These are phyloP conservation scores for Heliornis fulica DNA, from an alignment of 2,113 vertebrate genomes.

Conservation along the genomic window DNA sequence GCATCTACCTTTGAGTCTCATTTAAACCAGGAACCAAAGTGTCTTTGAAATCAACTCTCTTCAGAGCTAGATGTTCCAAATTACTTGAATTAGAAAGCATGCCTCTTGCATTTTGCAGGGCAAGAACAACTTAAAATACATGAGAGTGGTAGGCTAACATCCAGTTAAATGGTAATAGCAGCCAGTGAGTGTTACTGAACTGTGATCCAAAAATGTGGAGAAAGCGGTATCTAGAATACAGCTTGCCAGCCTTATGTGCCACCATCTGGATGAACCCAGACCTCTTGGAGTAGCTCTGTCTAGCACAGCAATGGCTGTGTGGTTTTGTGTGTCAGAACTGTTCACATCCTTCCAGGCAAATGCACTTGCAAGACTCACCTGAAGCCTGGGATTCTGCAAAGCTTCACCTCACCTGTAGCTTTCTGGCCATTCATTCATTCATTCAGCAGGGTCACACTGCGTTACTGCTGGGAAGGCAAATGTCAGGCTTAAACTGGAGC, in stretches of 20 bases:
- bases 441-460: accelerated
- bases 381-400: background rate
- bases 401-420: background rate
- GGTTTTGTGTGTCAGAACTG: background rate
- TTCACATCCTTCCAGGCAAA: background rate
- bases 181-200: background rate
- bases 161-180: background rate
- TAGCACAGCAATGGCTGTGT: background rate
- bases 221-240: background rate
- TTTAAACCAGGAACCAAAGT: background rate
- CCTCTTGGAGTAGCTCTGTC: background rate
- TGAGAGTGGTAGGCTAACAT: background rate
- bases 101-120: no score
- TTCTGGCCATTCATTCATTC: background rate
- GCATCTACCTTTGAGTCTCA: background rate
- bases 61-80: background rate
- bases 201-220: background rate
- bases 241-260: background rate
- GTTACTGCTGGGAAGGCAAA: background rate
- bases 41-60: background rate
- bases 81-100: background rate
- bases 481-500: background rate
- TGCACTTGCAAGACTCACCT: background rate
- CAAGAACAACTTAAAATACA: no score
- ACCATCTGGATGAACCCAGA: background rate